Percentiles rank a stretch among this genome's conserved stretches.
These are phyloP conservation scores for Bicyclus anynana DNA, from an alignment of 1,140 invertebrate species.

Conservation along the genomic window DNA sequence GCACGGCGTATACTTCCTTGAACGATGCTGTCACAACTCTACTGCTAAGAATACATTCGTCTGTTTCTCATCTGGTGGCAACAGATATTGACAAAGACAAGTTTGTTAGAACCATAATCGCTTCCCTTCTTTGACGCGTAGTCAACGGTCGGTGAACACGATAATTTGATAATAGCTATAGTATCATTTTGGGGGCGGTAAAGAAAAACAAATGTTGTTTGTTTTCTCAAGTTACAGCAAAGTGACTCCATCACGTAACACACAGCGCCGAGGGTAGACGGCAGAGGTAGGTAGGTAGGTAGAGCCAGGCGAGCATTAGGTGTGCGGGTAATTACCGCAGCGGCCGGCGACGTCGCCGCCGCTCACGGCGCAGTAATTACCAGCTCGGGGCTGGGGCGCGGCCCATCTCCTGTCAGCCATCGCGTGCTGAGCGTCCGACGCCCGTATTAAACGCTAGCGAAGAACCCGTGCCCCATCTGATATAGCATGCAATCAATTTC, in stretches of 20 bases:
- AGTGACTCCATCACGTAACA: background rate
- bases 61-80: no score
- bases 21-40: no score
- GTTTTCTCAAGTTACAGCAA: background rate
- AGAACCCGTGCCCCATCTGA: constrained; percentile 73
- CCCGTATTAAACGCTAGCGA: constrained; percentile 72
- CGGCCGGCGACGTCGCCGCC: constrained; percentile 61
- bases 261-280: background rate
- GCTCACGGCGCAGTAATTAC: constrained; percentile 70
- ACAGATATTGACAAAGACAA: no score
- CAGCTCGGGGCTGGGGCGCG: constrained; percentile 53
- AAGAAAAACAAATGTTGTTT: background rate
- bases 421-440: constrained; percentile 64
- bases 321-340: constrained; percentile 45
- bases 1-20: no score
- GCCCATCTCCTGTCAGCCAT: constrained; percentile 70
- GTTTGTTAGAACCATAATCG: no score
- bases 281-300: no score
- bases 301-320: constrained; percentile 25
- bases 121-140: no score
- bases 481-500: constrained; percentile 76
- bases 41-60: no score
- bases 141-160: no score
- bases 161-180: no score
- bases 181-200: no score